These are phyloP conservation scores for Oscheius sp. DNA, from an alignment of 2,888 invertebrate genomes.

Conservation along the genomic window DNA sequence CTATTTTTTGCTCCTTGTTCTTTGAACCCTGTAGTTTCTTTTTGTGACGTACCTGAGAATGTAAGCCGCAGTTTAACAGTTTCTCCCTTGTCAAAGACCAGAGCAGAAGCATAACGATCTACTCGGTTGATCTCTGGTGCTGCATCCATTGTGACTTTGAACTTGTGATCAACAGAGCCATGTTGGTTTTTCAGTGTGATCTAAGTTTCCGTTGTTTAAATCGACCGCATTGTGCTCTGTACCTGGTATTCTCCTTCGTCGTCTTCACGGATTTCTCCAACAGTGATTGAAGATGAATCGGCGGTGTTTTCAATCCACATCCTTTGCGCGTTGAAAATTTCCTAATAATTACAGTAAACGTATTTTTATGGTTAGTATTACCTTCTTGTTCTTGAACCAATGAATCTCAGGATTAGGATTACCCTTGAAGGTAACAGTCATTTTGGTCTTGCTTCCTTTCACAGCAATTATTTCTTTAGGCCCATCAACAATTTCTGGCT, in stretches of 20 bases:
- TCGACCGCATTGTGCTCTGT: no score
- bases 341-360: slow-evolving; percentile 6
- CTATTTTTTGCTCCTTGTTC: no score
- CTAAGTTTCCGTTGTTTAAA: slow-evolving; percentile 36
- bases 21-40: slow-evolving; percentile 2
- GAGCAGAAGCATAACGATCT: slow-evolving; percentile 58
- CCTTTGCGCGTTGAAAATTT: slow-evolving; percentile 64
- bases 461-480: slow-evolving; percentile 78
- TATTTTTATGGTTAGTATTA: slow-evolving; percentile 6
- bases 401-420: slow-evolving; percentile 82
- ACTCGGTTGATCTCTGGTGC: slow-evolving; percentile 60
- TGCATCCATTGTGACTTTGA: slow-evolving; percentile 59
- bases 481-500: slow-evolving; percentile 28
- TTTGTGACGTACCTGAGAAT: slow-evolving; percentile 53
- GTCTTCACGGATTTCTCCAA: slow-evolving; percentile 65
- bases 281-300: slow-evolving; percentile 47
- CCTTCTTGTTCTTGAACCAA: slow-evolving; percentile 77
- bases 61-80: slow-evolving; percentile 61
- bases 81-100: slow-evolving; percentile 64
- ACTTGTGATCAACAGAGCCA: slow-evolving; percentile 51
- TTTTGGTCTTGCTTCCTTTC: slow-evolving; percentile 80
- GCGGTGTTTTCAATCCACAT: slow-evolving; percentile 60
- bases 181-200: slow-evolving; percentile 37
- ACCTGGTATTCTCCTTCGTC: slow-evolving; percentile 60
- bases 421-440: slow-evolving; percentile 84